A percentile compares a stretch with the other conserved stretches of the same genome.
phyloP scores from a whole-genome alignment of 2,113 vertebrate genomes.

The Aspiorhynchus laticeps region DNA sequence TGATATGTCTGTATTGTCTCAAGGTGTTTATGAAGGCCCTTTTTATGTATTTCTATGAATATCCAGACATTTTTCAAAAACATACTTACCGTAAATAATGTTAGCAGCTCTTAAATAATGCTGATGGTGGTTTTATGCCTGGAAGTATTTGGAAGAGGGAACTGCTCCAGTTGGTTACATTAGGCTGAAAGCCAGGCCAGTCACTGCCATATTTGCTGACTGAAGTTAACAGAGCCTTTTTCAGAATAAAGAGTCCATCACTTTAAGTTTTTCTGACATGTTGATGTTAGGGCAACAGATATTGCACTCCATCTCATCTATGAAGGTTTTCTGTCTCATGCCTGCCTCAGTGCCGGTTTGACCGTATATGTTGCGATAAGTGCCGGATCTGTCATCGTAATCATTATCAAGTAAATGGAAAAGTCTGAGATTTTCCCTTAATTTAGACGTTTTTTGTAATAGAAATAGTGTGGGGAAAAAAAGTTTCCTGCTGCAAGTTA shows the following conservation, averaged over 20 bases:
- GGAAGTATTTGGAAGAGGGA: slow-evolving; percentile 3
- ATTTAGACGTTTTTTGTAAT: not conserved
- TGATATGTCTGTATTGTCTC: not conserved
- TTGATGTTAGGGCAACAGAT: slow-evolving; percentile 21
- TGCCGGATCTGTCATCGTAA: slow-evolving; percentile 4
- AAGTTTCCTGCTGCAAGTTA: not conserved
- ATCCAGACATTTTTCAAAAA: not conserved
- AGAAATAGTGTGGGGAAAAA: not conserved
- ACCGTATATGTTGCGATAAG: slow-evolving; percentile 6
- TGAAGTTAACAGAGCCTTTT: slow-evolving; percentile 44
- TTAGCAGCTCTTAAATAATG: not conserved
- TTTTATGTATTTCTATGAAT: not conserved
- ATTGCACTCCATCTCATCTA: slow-evolving; percentile 18
- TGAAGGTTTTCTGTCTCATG: slow-evolving; percentile 4
- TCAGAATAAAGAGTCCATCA: slow-evolving; percentile 34
- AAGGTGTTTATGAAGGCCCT: not conserved
- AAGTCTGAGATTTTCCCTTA: not conserved
- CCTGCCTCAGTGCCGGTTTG: not conserved
- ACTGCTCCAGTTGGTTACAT: slow-evolving; percentile 16
- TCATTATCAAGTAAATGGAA: not conserved
- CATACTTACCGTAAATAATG: not conserved
- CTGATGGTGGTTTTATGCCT: not conserved
- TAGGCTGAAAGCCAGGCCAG: slow-evolving; percentile 31
- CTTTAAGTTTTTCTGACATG: slow-evolving; percentile 34
- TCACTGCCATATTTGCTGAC: slow-evolving; percentile 35